Evolutionary conservation across 2,888 invertebrate species (phyloP), one percentile per base, ranked within the genome.

Genomic region (Drosophila maculinotata): DNA sequence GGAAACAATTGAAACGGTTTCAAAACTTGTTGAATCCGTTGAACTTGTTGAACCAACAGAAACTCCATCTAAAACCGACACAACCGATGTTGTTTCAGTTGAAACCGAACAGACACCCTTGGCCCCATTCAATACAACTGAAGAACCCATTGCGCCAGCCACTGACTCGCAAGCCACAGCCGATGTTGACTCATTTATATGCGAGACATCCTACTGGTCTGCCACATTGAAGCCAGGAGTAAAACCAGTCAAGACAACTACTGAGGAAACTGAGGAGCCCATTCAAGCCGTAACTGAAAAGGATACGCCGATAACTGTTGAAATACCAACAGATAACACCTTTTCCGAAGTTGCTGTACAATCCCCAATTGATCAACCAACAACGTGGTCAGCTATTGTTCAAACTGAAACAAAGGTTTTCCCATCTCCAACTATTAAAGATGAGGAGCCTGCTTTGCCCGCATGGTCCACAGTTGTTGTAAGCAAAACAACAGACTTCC

Each of bases 361-460:
- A 48, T 90, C 89, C 7, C 90, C 89, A 23, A 83, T 67, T 14
- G 78, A 86, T 65, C 88, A 89, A 47, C 90, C 90, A 41, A 88
- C 86, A 41, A 86, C 89, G 0, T 90, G 89, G 89, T 88, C 89
- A 6, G 90, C 89, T n/a, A 64, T 89, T n/a, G 77, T 90, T n/a
- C 79, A 90, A 67, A 90, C 89, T 1, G 88, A 89, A 62, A 57
- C 79, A 10, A 89, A 71, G 12, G 69, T 86, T 8, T 89, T 89
- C 67, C 67, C 79, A 12, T 49, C 82, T 23, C 36, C 71, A 20
- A 52, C 10, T 5, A 28, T 6, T 1, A 39, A 56, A 14, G 53
- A 39, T 3, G 31, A 66, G 25, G 42, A 64, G 8, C 30, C 36
- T 4, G 35, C 28, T 12, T 33, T 51, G 2, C 74, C 84, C 1